Base-by-base conservation (phyloP, 2,888 invertebrate genomes). In the Noctua janthe region DNA sequence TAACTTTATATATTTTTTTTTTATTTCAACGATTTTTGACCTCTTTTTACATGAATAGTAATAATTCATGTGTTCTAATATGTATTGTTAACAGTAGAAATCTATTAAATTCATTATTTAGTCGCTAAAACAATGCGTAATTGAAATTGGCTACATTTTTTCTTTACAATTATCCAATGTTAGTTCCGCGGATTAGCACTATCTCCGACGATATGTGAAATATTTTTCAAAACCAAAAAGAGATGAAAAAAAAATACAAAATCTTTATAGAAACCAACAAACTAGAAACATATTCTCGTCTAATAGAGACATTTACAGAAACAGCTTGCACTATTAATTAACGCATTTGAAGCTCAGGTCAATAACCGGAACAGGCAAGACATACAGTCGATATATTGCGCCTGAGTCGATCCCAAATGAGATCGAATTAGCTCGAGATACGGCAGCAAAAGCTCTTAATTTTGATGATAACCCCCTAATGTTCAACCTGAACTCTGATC, bases 401-500 rank as follows among this genome's bases (percentile, higher is more conserved):
- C 90, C 67, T 71, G 81, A 71, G 71, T n/a, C 91, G 92, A 94
- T 94, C 93, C 92, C 90, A 94, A 95, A 95, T 94, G 92, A 94
- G 93, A 94, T 94, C 93, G 94, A 95, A 95, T 95, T 95, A 95
- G 93, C 90, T 85, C 90, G 87, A 94, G 95, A 96, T 95, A 95
- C 88, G 82, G 91, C 86, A 92, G 92, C 91, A 93, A 91, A 91
- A 91, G 95, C 95, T 95, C 94, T 96, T 95, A 95, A 95, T 96
- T 95, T 93, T 85, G 76, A 87, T 92, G 96, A 96, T 97, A 97
- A 96, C 96, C 95, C 93, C 89, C 94, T 95, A 95, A 96, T 94
- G 95, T 93, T 90, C 89, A 75, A 86, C 82, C 85, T 92, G 94
- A 95, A 93, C 95, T 86, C 92, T 88, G 89, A 91, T 91, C 91